phyloP scores from a whole-genome alignment of 2,113 vertebrate genomes.

The Astur gentilis region DNA sequence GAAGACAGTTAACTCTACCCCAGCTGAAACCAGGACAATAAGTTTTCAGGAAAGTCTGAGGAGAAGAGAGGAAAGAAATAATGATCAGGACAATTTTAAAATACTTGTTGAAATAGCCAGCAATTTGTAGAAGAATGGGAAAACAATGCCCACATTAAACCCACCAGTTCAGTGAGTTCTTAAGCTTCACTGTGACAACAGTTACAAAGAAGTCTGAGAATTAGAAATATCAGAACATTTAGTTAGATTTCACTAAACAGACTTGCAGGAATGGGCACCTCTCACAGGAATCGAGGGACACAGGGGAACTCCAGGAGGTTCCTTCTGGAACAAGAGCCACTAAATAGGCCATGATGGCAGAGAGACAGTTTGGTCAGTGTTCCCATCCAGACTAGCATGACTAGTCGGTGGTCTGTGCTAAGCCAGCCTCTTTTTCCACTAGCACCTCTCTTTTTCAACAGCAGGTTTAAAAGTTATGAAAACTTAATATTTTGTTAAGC shows the following conservation, averaged over 20 bases:
- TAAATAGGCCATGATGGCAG: background rate
- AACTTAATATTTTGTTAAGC: constrained; percentile 4
- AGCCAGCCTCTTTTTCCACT: background rate
- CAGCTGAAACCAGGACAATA: no score
- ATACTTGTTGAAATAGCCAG: background rate
- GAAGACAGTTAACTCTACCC: no score
- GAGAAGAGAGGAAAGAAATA: background rate
- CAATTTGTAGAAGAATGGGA: background rate
- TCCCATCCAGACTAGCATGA: background rate
- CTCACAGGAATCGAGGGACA: background rate
- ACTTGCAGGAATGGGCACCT: background rate
- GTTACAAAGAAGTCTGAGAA: background rate
- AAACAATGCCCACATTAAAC: background rate
- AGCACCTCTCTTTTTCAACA: constrained; percentile 32
- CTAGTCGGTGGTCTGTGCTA: background rate
- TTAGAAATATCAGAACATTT: background rate
- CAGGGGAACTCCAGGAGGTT: background rate
- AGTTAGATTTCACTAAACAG: background rate
- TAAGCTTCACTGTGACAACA: background rate
- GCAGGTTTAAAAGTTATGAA: constrained; percentile 31
- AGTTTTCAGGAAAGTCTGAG: background rate
- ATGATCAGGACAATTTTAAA: background rate
- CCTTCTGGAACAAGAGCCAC: background rate
- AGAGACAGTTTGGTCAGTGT: background rate
- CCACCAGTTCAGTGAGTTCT: background rate